Evolutionary conservation across 2,113 vertebrate genomes (phyloP).

Genomic region (Procavia capensis): DNA sequence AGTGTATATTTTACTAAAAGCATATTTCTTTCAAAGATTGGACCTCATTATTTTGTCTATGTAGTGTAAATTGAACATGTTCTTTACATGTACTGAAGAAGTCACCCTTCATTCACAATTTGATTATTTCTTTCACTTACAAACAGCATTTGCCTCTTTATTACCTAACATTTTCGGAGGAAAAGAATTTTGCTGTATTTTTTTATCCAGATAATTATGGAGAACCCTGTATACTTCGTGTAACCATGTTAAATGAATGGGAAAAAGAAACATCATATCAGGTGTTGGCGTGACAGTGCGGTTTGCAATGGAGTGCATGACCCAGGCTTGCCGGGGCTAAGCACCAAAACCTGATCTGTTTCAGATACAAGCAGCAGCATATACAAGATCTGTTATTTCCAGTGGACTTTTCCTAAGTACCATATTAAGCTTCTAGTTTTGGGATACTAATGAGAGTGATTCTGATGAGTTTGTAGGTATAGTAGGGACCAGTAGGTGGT

Average conservation of each 20-base stretch:
- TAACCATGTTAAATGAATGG: constrained; percentile 24
- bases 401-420: not conserved
- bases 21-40: constrained; percentile 63
- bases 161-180: not conserved
- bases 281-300: not conserved
- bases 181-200: constrained; percentile 14
- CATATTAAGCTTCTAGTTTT: not conserved
- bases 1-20: constrained; percentile 74
- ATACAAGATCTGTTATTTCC: not conserved
- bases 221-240: not conserved
- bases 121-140: not conserved
- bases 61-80: constrained; percentile 61
- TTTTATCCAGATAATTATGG: constrained; percentile 10
- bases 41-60: constrained; percentile 53
- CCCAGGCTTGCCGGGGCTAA: not conserved
- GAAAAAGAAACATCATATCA: not conserved
- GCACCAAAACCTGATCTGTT: not conserved
- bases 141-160: constrained; percentile 36
- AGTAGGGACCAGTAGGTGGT: not conserved
- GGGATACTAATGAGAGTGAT: not conserved
- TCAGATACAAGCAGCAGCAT: not conserved
- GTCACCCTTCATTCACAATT: not conserved
- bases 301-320: not conserved
- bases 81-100: constrained; percentile 53
- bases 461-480: not conserved